Base-by-base conservation (phyloP, 1,140 invertebrate species). In the Goniozus legneri region DNA sequence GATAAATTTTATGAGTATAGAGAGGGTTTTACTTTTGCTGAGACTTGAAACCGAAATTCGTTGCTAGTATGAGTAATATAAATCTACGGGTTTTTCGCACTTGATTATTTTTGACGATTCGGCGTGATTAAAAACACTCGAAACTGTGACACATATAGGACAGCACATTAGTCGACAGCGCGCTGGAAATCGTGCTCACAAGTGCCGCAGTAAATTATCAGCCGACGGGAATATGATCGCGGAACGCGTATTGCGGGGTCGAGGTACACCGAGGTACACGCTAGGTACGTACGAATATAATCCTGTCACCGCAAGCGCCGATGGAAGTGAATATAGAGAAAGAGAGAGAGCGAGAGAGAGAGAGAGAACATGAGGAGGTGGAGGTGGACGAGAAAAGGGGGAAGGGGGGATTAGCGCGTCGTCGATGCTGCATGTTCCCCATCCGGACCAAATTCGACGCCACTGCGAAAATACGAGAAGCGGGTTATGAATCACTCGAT, bases 401-500 rank as follows among this genome's bases (percentile, higher is more conserved):
- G 38, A 42, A 33, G 27, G 16, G 8, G 27, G 37, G 43, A 31
- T 21, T 24, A 22, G 49, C 22, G 54, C 44, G 36, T 14, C 50
- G 50, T 56, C 58, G 58, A 58, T 52, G 57, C 62, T 65, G 58
- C 66, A 61, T 74, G 71, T 74, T 71, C 64, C 56, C 64, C 58
- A 69, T 71, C 67, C 69, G 61, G 56, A 64, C 58, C 68, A 69
- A 71, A 67, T 67, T 62, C 58, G 56, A 66, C 55, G 60, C 46
- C 45, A 36, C 53, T 44, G 51, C 56, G 63, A 69, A 70, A 71
- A 64, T 71, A 67, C 61, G 60, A 68, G 62, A 36, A 52, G 53
- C 61, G 39, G 56, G 62, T 65, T 63, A 71, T 72, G 65, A 73
- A 73, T 73, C 68, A 73, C 62, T 55, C 57, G 52, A 52, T 50